Percentiles rank a stretch among this genome's conserved stretches.
Evolutionary conservation across 37 sponge, comb jelly and placozoan genomes (phyloP).

Genomic region (Oscarella lobularis): DNA sequence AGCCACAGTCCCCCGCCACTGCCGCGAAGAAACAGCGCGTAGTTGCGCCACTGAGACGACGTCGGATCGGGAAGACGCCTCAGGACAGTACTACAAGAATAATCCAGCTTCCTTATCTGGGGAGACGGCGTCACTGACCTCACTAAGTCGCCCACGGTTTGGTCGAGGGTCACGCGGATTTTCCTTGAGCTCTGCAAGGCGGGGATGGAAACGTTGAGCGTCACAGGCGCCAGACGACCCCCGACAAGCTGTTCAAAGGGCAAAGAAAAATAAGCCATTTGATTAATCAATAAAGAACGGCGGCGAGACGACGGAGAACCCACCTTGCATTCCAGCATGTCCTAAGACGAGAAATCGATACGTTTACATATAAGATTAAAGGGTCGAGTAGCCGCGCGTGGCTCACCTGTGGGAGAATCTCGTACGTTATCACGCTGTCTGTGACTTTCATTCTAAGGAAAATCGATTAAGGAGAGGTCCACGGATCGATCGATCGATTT

Average conservation of each 20-base stretch:
- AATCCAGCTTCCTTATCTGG: background rate
- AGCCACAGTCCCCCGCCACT: conserved; percentile 60
- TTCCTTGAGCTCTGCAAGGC: conserved; percentile 53
- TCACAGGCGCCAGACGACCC: conserved; percentile 39
- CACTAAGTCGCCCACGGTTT: conserved; percentile 79
- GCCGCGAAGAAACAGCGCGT: conserved; percentile 42
- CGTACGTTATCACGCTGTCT: background rate
- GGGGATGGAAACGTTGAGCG: conserved; percentile 57
- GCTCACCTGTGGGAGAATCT: background rate
- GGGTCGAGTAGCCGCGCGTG: background rate
- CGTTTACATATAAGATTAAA: background rate
- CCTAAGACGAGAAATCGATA: background rate
- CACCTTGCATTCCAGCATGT: background rate
- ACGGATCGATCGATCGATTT: background rate
- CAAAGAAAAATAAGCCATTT: background rate
- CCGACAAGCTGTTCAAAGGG: conserved; percentile 32
- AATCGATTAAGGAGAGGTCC: background rate
- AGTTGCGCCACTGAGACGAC: conserved; percentile 48
- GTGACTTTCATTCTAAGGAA: background rate
- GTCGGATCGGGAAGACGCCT: conserved; percentile 65
- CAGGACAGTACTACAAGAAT: conserved; percentile 47
- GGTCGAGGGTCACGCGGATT: conserved; percentile 67
- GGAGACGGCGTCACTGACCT: conserved; percentile 41
- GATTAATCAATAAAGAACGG: background rate
- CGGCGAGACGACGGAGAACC: background rate